A percentile compares a stretch with the other conserved stretches of the same genome.
Conservation (phyloP, 2,888 invertebrate species). For the Rugalucina vietnamica region DNA sequence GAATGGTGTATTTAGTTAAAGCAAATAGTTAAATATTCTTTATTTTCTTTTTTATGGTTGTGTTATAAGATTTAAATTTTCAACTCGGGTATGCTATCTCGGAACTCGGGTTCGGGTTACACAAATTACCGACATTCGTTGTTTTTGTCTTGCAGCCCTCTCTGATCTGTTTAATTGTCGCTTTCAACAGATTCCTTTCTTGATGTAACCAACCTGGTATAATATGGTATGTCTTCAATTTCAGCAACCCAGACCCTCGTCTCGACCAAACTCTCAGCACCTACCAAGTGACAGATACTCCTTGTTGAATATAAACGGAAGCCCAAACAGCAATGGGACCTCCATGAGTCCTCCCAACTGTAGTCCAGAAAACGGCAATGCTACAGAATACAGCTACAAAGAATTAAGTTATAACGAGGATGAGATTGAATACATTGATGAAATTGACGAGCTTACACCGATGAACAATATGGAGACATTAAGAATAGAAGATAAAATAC, state of each 20-base stretch:
- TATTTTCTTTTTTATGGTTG: too few relatives aligned
- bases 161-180: too few relatives aligned
- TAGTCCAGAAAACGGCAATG: neutral
- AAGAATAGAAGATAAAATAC: conserved; percentile 1
- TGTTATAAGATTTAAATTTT: too few relatives aligned
- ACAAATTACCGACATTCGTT: too few relatives aligned
- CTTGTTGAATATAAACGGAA: neutral
- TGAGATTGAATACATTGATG: neutral
- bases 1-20: too few relatives aligned
- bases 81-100: too few relatives aligned
- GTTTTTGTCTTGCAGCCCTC: too few relatives aligned
- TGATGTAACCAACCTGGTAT: too few relatives aligned
- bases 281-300: neutral
- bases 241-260: neutral
- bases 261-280: neutral
- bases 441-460: neutral
- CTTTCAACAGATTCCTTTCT: too few relatives aligned
- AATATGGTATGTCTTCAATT: too few relatives aligned
- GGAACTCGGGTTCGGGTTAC: too few relatives aligned
- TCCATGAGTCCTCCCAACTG: neutral
- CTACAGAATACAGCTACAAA: neutral
- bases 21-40: too few relatives aligned
- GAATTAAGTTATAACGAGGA: neutral
- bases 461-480: neutral
- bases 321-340: neutral